Base-by-base conservation (phyloP, 2,113 vertebrate genomes). In the Odontophorus gujanensis region DNA sequence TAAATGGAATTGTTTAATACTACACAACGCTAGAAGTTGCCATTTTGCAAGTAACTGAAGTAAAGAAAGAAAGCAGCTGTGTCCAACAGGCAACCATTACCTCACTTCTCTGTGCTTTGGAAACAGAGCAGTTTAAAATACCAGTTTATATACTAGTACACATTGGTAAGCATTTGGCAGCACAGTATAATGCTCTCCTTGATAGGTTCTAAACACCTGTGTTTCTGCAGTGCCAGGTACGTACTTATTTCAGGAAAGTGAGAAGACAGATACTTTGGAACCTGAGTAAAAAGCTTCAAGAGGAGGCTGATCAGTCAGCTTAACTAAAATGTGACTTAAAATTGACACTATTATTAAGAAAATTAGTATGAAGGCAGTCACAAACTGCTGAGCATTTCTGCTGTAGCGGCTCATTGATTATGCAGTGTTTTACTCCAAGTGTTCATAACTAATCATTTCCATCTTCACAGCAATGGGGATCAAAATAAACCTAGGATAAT, bases 291-390 rank as follows among this genome's bases (percentile, higher is more conserved):
- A 91, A 71, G n/a, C 63, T 80, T 87, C 55, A 87, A 57, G 47
- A 83, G 32, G 78, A 93, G 92, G 65, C 34, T 55, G 58, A 92
- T 59, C 28, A 89, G 75, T 45, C 79, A 79, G 28, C 55, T 57
- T 57, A 92, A 55, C 32, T 85, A 93, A 88, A 88, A 81, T 48
- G 20, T 59, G 80, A 81, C 68, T 83, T 51, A 8, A 45, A 91
- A 83, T 9, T 88, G 82, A 74, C 65, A 65, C 57, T 67, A 50
- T 91, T 91, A 92, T 92, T 88, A 75, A 53, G 68, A 83, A 90
- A 90, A 92, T 90, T 67, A 86, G 9, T 72, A 67, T 22, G 85
- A 94, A 85, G 53, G 38, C 81, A 83, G 73, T 24, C 38, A 83
- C 59, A 87, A 95, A 67, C 36, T n/a, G 71, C 40, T 15, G 16